Evolutionary conservation across 2,888 invertebrate species (phyloP).

Genomic region (Caenorhabditis becei): DNA sequence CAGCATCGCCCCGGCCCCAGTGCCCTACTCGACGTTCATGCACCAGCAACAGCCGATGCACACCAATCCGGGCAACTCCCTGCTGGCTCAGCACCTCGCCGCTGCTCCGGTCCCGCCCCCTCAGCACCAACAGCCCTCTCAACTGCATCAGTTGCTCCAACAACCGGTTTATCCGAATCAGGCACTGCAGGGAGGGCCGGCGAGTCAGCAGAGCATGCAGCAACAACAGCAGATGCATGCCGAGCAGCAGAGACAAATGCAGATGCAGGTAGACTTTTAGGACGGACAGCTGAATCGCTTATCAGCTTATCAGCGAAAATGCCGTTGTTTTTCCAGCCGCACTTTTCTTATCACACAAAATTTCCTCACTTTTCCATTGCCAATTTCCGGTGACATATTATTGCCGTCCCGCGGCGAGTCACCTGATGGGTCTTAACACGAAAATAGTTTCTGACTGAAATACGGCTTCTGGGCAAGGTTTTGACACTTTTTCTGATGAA

Average conservation of each 20-base stretch:
- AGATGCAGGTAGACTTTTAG: slow-evolving; percentile 7
- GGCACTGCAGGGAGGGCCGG: slow-evolving; percentile 4
- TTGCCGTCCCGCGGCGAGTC: no score
- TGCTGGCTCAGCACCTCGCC: slow-evolving; percentile 40
- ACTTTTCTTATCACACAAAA: no score
- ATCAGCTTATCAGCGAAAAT: no score
- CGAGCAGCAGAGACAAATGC: slow-evolving; percentile 11
- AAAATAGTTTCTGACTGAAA: no score
- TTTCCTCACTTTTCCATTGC: no score
- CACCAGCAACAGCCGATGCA: neutral
- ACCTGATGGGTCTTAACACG: no score
- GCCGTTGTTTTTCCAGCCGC: no score
- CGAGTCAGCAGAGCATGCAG: slow-evolving; percentile 20
- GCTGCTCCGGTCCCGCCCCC: slow-evolving; percentile 7
- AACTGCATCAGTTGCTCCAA: slow-evolving; percentile 33
- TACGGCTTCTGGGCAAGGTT: no score
- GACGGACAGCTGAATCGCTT: no score
- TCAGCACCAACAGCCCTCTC: slow-evolving; percentile 15
- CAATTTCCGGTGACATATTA: no score
- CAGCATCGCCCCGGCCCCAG: neutral
- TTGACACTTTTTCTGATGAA: no score
- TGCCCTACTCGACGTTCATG: neutral
- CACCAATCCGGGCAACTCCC: neutral
- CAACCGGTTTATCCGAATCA: slow-evolving; percentile 18
- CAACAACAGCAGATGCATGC: slow-evolving; percentile 31